Conservation (phyloP, 2,797 vertebrate genomes). For the Phataginus tricuspis region DNA sequence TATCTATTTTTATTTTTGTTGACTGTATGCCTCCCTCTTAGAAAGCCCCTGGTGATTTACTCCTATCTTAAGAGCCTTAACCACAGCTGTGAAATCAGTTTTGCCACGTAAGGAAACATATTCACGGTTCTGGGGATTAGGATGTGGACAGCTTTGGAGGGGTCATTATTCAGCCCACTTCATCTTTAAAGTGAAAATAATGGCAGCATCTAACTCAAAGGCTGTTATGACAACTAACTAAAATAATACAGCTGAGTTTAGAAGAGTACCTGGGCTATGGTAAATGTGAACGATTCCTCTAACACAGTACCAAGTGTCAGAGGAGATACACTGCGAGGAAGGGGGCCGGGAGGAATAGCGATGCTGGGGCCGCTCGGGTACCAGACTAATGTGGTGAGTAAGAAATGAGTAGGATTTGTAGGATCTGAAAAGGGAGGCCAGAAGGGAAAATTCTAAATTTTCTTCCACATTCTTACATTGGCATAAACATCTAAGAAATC, state of each 20-base stretch:
- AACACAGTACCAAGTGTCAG: background rate
- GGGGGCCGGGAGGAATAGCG: background rate
- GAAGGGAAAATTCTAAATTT: background rate
- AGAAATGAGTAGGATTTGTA: conserved; percentile 42
- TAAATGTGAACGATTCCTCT: background rate
- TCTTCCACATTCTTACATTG: conserved; percentile 23
- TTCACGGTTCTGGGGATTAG: background rate
- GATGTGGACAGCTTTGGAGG: background rate
- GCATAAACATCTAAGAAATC: conserved; percentile 32
- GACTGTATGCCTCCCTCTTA: background rate
- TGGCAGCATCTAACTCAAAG: conserved; percentile 16
- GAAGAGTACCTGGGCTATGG: background rate
- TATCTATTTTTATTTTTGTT: conserved; percentile 42
- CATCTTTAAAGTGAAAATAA: conserved; percentile 58
- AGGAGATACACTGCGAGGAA: background rate
- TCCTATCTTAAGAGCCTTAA: background rate
- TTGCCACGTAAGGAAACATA: background rate
- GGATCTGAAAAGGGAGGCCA: conserved; percentile 22
- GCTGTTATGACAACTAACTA: conserved; percentile 29
- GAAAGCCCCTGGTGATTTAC: background rate
- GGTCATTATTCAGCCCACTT: background rate
- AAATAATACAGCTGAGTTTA: conserved; percentile 46
- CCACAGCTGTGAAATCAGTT: conserved; percentile 4
- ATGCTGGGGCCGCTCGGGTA: background rate
- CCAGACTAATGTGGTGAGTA: background rate